Percentiles rank a stretch among this genome's conserved stretches.
Conservation (phyloP, 2,113 vertebrate genomes). For the Blennius ocellaris region DNA sequence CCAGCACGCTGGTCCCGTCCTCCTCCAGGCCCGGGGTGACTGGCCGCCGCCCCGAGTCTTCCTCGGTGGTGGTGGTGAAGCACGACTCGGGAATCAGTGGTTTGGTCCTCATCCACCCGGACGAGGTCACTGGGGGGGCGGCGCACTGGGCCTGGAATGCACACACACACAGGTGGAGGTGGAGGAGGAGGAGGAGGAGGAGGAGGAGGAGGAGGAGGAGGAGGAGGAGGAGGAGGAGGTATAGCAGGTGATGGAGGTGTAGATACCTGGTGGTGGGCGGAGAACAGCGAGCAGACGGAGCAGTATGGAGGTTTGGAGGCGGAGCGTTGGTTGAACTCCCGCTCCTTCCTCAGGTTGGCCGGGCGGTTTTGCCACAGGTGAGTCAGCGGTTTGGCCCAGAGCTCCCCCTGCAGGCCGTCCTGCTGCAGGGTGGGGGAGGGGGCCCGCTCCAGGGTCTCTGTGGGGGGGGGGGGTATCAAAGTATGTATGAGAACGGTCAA, state of each 20-base stretch:
- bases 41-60: slow-evolving; percentile 84
- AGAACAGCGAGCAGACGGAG: slow-evolving; percentile 92
- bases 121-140: slow-evolving; percentile 69
- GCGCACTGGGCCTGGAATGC: slow-evolving; percentile 85
- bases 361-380: slow-evolving; percentile 96
- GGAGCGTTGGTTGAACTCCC: slow-evolving; percentile 90
- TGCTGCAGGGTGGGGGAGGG: slow-evolving; percentile 82
- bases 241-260: background rate
- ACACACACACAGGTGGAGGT: no score
- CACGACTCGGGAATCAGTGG: slow-evolving; percentile 98
- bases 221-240: background rate
- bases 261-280: slow-evolving; percentile 87
- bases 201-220: no score
- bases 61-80: slow-evolving; percentile 90
- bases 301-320: slow-evolving; percentile 92
- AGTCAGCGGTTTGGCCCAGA: slow-evolving; percentile 93
- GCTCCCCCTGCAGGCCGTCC: slow-evolving; percentile 89
- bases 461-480: no score
- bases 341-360: slow-evolving; percentile 91
- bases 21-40: slow-evolving; percentile 90
- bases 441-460: slow-evolving; percentile 88
- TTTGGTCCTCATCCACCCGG: slow-evolving; percentile 86
- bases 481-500: no score
- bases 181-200: background rate
- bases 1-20: slow-evolving; percentile 92